Evolutionary conservation across 2,888 invertebrate species (phyloP), one percentile per base, ranked within the genome.

Genomic region (Neoitamus cyanurus): DNA sequence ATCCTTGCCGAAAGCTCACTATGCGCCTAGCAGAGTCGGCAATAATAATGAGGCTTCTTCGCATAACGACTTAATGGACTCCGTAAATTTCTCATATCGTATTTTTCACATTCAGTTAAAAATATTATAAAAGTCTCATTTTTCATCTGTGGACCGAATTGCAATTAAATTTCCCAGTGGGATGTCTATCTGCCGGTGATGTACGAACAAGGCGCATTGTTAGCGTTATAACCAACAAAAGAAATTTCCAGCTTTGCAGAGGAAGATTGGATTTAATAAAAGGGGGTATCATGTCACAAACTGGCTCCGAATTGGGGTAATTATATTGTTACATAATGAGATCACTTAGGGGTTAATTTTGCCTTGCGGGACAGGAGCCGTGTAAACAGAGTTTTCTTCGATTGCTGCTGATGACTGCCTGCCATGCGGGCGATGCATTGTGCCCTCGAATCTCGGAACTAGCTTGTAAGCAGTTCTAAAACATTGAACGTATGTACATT

Each of bases 81-180:
- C 28, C 25, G 28, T 28, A 77, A 77, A 77, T 77, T 77, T 77
- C 77, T 28, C 77, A 77, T 77, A 25, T 46, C 25, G 77, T 36
- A 46, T 77, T 77, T 77, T 77, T 30, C 46, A 46, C 42, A 46
- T 77, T 25, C 77, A 77, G 77, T 77, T 42, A 77, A 42, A 25
- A 77, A 77, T 13, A 77, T 77, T 46, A 42, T 77, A 42, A 77
- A 42, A 77, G 77, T 77, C 77, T 77, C 77, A 77, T 77, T 77
- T 77, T 77, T 77, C 77, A 77, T 77, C 46, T 46, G 48, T 30
- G 84, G 68, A 85, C 83, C 84, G 83, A 86, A 86, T 78, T 84
- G 84, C 85, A 86, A 86, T 86, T 86, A 86, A 86, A 82, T 84
- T 86, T 86, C 86, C 3, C 86, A 84, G 86, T 85, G 85, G 86